Evolutionary conservation across 2,888 invertebrate genomes (phyloP).

Genomic region (Coenonympha arcania): DNA sequence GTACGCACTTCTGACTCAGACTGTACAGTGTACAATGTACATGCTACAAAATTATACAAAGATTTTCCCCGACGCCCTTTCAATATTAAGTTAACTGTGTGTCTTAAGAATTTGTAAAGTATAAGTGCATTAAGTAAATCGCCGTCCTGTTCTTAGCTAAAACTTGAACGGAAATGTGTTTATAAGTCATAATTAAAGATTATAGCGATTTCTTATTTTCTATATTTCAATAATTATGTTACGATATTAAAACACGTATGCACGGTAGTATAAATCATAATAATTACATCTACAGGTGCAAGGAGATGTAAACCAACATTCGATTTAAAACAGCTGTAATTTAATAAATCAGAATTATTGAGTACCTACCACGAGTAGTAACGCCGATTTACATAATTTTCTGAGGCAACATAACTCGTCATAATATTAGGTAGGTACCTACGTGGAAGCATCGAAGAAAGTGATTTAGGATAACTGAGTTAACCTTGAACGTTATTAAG

Average conservation of each 20-base stretch:
- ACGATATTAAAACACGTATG: neutral
- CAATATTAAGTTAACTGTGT: too few species aligned
- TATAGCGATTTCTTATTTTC: constrained; percentile 18
- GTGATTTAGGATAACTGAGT: constrained; percentile 16
- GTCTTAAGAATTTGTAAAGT: too few species aligned
- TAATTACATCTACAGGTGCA: constrained; percentile 28
- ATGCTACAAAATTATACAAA: too few species aligned
- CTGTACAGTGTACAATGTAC: too few species aligned
- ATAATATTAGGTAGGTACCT: too few species aligned
- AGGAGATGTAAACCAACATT: constrained; percentile 23
- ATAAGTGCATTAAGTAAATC: too few species aligned
- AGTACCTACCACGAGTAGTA: constrained; percentile 7
- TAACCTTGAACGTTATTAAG: constrained; percentile 8
- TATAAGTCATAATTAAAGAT: constrained; percentile 10
- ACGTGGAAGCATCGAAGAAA: constrained; percentile 15
- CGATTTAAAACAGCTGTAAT: constrained; percentile 20
- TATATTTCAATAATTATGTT: neutral
- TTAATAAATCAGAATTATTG: constrained; percentile 24
- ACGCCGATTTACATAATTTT: constrained; percentile 20
- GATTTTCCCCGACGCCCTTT: too few species aligned
- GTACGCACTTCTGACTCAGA: too few species aligned
- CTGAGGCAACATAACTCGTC: constrained; percentile 14
- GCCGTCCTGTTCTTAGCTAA: too few species aligned
- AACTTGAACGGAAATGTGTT: too few species aligned
- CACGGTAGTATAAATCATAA: constrained; percentile 25